Conservation (phyloP, 2,113 vertebrate species). For the Crotalus helleri region DNA sequence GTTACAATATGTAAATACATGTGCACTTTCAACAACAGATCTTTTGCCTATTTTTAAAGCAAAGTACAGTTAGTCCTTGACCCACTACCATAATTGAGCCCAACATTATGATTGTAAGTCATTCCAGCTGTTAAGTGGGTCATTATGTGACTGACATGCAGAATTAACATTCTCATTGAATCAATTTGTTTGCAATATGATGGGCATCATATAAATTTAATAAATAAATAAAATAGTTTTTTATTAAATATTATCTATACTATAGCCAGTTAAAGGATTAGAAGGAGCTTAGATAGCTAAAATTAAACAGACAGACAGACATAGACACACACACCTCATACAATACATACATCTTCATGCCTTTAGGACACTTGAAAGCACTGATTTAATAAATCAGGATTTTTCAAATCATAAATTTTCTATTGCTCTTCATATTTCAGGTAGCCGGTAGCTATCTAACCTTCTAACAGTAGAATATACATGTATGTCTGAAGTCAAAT, state of each 20-base stretch:
- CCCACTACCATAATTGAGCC: neutral
- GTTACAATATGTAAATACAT: neutral
- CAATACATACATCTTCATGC: neutral
- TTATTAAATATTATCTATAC: neutral
- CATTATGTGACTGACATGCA: no score
- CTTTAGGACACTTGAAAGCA: constrained; percentile 5
- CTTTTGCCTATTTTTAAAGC: neutral
- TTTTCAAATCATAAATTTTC: constrained; percentile 14
- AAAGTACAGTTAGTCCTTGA: neutral
- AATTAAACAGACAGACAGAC: neutral
- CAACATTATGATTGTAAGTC: neutral
- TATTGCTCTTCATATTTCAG: neutral
- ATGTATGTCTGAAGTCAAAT: constrained; percentile 15
- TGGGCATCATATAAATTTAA: neutral
- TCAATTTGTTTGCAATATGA: neutral
- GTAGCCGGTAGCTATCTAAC: constrained; percentile 17
- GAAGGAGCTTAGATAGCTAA: neutral
- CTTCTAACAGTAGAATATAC: constrained; percentile 2
- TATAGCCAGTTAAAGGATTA: neutral
- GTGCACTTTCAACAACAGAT: neutral
- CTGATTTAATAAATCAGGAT: constrained; percentile 30
- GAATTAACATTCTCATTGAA: neutral
- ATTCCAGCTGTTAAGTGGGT: neutral
- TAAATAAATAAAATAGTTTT: neutral
- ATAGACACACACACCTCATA: neutral